Evolutionary conservation across 2,113 vertebrate genomes (phyloP).

Genomic region (Phocoena phocoena): DNA sequence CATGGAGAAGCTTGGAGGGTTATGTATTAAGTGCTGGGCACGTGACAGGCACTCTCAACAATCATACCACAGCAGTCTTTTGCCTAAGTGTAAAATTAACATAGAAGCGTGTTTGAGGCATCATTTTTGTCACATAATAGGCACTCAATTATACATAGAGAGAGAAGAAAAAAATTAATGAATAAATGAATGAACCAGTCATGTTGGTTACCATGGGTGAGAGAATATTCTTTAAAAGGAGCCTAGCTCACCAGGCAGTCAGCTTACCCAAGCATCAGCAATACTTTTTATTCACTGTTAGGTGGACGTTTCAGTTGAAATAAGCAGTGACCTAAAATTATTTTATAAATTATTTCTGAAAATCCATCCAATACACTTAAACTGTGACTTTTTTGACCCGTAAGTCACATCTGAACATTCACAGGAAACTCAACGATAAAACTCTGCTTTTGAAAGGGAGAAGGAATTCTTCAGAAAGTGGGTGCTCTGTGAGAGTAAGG

Average conservation of each 20-base stretch:
- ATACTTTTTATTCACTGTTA: constrained; percentile 27
- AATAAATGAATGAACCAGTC: background rate
- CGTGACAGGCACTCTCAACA: background rate
- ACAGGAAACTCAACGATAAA: constrained; percentile 25
- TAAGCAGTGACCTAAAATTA: constrained; percentile 40
- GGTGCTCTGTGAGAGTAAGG: background rate
- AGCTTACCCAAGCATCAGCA: background rate
- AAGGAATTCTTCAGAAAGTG: background rate
- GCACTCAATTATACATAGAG: background rate
- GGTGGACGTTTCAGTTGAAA: constrained; percentile 12
- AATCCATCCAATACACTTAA: constrained; percentile 43
- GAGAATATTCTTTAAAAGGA: background rate
- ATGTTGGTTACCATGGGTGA: background rate
- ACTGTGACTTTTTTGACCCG: constrained; percentile 10
- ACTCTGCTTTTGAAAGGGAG: background rate
- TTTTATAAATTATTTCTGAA: constrained; percentile 26
- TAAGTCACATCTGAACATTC: constrained; percentile 49
- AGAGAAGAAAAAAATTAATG: background rate
- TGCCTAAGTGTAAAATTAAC: background rate
- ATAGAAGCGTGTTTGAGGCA: background rate
- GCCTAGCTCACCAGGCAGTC: background rate
- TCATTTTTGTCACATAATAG: background rate
- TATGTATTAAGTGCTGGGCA: background rate
- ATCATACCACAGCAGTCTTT: background rate
- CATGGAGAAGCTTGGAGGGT: background rate